Evolutionary conservation across 1,140 invertebrate genomes (phyloP).

Genomic region (Drosophila micromelanica): DNA sequence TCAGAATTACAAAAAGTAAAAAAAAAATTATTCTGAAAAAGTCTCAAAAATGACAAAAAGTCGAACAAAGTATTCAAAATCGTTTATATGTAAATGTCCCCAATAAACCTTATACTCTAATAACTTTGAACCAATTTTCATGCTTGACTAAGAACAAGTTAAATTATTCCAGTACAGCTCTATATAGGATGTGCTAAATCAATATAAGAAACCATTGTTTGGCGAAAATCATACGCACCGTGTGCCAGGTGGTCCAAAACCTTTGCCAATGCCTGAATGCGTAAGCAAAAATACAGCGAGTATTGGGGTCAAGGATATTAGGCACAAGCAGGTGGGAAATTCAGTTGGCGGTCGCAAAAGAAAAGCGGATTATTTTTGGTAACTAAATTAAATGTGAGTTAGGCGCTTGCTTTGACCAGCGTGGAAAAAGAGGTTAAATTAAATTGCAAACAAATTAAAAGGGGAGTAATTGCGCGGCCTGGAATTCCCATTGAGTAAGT

Average conservation of each 20-base stretch:
- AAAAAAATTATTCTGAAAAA: too few relatives aligned
- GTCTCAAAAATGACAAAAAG: background rate
- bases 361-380: slow-evolving; percentile 42
- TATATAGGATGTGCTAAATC: slow-evolving; percentile 17
- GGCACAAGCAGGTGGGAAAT: slow-evolving; percentile 23
- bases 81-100: background rate
- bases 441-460: slow-evolving; percentile 49
- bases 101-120: too few relatives aligned
- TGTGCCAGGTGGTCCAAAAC: slow-evolving; percentile 17
- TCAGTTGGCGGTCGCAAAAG: background rate
- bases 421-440: slow-evolving; percentile 44
- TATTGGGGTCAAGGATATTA: slow-evolving; percentile 53
- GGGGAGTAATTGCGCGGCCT: slow-evolving; percentile 13
- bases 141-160: background rate
- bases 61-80: background rate
- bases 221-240: slow-evolving; percentile 39
- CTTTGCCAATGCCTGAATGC: slow-evolving; percentile 41
- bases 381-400: slow-evolving; percentile 54
- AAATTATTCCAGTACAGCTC: slow-evolving; percentile 1
- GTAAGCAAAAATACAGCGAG: slow-evolving; percentile 38
- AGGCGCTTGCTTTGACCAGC: slow-evolving; percentile 24
- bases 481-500: slow-evolving; percentile 30
- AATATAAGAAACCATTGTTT: slow-evolving; percentile 41
- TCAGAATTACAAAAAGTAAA: too few relatives aligned
- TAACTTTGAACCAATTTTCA: background rate